phyloP scores from a whole-genome alignment of 2,888 invertebrate species.

The Caradrina kadenii region DNA sequence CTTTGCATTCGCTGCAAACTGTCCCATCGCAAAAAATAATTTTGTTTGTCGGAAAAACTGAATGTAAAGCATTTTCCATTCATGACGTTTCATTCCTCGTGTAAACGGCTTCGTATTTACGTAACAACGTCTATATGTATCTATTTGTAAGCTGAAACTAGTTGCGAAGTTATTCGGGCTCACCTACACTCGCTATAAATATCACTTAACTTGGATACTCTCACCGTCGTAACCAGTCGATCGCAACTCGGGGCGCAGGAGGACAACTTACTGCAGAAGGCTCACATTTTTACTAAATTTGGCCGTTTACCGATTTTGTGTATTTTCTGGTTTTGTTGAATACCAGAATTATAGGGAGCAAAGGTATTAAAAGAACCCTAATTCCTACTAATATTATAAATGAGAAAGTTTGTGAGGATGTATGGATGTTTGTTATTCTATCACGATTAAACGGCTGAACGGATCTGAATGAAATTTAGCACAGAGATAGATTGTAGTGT shows the following conservation, averaged over 20 bases:
- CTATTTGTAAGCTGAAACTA: constrained; percentile 40
- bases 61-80: background rate
- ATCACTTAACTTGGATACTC: constrained; percentile 65
- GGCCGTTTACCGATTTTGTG: background rate
- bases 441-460: too few relatives aligned
- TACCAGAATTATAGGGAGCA: too few relatives aligned
- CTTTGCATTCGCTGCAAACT: too few relatives aligned
- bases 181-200: constrained; percentile 66
- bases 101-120: background rate
- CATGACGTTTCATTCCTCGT: too few relatives aligned
- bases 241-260: constrained; percentile 58
- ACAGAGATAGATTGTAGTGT: too few relatives aligned
- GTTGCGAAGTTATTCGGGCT: constrained; percentile 60
- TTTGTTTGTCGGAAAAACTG: too few relatives aligned
- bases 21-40: too few relatives aligned
- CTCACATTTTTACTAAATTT: background rate
- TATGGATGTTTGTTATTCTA: too few relatives aligned
- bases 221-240: constrained; percentile 62
- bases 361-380: too few relatives aligned
- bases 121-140: constrained; percentile 22
- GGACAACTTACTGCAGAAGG: background rate
- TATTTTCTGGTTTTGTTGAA: background rate
- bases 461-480: too few relatives aligned
- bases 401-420: too few relatives aligned
- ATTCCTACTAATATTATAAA: too few relatives aligned